Base-by-base conservation (phyloP, 2,113 vertebrate species). In the Neodontobutis hainanensis region DNA sequence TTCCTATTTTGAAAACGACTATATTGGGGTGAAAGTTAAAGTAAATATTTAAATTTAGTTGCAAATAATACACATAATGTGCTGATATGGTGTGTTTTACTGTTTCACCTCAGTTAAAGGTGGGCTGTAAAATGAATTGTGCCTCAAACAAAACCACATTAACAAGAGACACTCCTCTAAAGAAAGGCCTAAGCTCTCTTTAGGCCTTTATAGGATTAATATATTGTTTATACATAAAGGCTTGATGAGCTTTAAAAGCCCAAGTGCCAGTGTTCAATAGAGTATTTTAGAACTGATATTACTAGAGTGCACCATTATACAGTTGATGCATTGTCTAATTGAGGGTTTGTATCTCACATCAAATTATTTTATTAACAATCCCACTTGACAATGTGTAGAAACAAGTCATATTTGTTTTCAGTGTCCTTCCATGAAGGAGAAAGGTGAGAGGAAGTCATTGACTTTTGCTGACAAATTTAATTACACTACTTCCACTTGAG, bases 401-500 rank as follows among this genome's bases (percentile, higher is more conserved):
- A 58, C 59, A 58, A 63, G 61, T 81, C 59, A 72, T 79, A 55
- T 73, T 70, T 68, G 70, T 64, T 81, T 70, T 49, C 61, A 36
- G 48, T 56, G 70, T 80, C 68, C 71, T 73, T 58, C 62, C 61
- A 75, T 12, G 53, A 45, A 56, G 40, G 42, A 11, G 19, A 68
- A 27, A 56, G 44, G 56, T 38, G 48, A 7, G 14, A 50, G 44
- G 58, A 36, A 52, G 69, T 6, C 27, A 58, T 38, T 61, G 11
- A 49, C 48, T 78, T 42, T 43, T 72, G 36, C 61, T 71, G 27
- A 19, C 53, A 60, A 64, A 78, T 77, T 78, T 64, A 77, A 84
- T 84, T 72, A 67, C 10, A 74, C 44, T 35, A 77, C 72, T 67
- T 14, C 40, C 59, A 73, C 60, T 83, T 40, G 10, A 42, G 61